phyloP scores from a whole-genome alignment of 2,113 vertebrate species.

The zebrafish (Danio rerio) region GRCz12tu NC_133194.1:41627001-41627500 shows the following conservation, averaged over 20 bases:
- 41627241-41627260: not conserved
- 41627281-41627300: not conserved
- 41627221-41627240: not conserved
- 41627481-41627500: no score
- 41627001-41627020: not conserved
- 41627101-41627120: slow-evolving; percentile 43
- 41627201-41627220: not conserved
- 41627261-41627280: not conserved
- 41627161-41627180: not conserved
- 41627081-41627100: slow-evolving; percentile 1
- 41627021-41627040: slow-evolving; percentile 22
- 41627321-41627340: not conserved
- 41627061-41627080: not conserved
- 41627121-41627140: slow-evolving; percentile 22
- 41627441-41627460: no score
- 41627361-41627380: not conserved
- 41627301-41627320: not conserved
- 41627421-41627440: no score
- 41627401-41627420: no score
- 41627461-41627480: no score
- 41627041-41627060: slow-evolving; percentile 17
- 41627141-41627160: slow-evolving; percentile 21
- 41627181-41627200: slow-evolving; percentile 13
- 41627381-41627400: not conserved
- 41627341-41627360: not conserved